Conservation (phyloP, 2,113 vertebrate species). For the Datnioides undecimradiatus region DNA sequence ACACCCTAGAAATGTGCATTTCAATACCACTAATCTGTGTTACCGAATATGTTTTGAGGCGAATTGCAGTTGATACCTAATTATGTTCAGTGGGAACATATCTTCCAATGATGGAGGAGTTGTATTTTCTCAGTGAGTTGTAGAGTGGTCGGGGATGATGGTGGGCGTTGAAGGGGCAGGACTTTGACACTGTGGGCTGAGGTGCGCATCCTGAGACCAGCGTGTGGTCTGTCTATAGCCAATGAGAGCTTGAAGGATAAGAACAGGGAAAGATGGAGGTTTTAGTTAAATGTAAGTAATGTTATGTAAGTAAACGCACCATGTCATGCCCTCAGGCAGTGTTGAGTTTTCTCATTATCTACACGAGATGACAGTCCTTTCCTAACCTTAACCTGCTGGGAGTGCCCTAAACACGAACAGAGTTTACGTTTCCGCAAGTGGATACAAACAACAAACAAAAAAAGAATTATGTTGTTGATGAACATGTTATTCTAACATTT, state of each 20-base stretch:
- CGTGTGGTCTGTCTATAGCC: neutral
- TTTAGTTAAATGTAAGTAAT: neutral
- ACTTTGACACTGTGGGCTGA: neutral
- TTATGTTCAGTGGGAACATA: neutral
- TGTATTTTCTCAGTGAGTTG: neutral
- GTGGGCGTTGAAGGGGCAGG: neutral
- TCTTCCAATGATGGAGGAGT: neutral
- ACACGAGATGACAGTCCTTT: neutral
- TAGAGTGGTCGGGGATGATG: neutral
- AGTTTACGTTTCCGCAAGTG: neutral
- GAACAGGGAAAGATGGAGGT: neutral
- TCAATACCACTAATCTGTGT: neutral
- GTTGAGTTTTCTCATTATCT: neutral
- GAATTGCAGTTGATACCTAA: neutral
- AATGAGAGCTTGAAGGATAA: neutral
- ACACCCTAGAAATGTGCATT: neutral
- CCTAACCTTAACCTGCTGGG: slow-evolving; percentile 13
- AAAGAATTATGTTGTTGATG: neutral
- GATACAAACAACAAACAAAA: neutral
- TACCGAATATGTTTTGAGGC: neutral
- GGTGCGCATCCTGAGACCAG: neutral
- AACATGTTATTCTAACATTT: neutral
- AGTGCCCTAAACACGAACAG: slow-evolving; percentile 12
- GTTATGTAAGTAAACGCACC: neutral
- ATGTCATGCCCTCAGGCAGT: slow-evolving; percentile 8